These are phyloP conservation scores for Macrotis lagotis DNA, from an alignment of 2,113 vertebrate genomes.

Conservation along the genomic window DNA sequence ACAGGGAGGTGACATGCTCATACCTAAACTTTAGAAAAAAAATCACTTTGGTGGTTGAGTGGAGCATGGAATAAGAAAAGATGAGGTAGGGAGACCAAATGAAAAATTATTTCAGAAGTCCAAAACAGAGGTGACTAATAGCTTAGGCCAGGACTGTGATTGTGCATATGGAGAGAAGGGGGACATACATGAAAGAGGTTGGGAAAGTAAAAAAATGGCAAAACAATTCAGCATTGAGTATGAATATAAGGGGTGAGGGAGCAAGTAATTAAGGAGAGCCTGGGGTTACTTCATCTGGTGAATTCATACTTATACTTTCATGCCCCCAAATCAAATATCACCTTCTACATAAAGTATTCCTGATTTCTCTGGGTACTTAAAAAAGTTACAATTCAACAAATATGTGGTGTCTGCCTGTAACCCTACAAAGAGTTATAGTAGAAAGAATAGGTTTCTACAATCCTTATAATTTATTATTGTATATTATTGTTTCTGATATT, in stretches of 20 bases:
- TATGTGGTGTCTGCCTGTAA: background rate
- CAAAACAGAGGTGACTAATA: background rate
- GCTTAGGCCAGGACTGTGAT: background rate
- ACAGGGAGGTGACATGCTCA: background rate
- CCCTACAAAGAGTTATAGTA: background rate
- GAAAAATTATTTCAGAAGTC: background rate
- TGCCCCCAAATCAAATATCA: background rate
- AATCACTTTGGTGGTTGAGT: background rate
- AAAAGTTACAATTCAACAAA: background rate
- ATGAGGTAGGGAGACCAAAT: background rate
- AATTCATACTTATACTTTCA: background rate
- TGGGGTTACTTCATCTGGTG: background rate
- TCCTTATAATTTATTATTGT: background rate
- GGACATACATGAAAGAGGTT: background rate
- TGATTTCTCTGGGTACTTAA: background rate
- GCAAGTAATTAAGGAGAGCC: background rate
- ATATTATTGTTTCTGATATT: background rate
- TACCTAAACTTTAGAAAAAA: background rate
- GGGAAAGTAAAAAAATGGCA: background rate
- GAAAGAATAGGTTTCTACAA: background rate
- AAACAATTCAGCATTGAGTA: background rate
- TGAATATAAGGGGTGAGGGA: background rate
- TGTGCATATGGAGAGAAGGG: background rate
- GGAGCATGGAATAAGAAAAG: background rate
- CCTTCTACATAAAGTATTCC: background rate